Evolutionary conservation across 2,797 vertebrate genomes (phyloP).

Genomic region (Tragopan temminckii): DNA sequence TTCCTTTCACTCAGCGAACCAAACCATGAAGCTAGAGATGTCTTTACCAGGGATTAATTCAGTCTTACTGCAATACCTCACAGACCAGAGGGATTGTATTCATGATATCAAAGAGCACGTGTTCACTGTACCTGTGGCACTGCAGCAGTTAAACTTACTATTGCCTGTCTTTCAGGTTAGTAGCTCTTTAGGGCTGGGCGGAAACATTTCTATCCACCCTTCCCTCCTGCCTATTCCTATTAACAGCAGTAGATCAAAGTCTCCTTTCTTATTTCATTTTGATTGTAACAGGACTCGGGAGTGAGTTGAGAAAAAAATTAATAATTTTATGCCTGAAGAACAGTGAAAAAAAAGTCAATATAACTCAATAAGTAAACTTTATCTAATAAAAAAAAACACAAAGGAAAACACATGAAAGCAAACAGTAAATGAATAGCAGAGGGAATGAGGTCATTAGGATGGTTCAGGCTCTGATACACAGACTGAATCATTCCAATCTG

Average conservation of each 20-base stretch:
- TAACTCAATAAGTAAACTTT: neutral
- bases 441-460: conserved; percentile 14
- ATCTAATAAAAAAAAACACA: neutral
- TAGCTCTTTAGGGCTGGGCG: neutral
- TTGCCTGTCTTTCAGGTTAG: neutral
- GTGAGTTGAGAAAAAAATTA: neutral
- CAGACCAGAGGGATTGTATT: neutral
- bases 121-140: neutral
- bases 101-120: neutral
- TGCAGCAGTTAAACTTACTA: neutral
- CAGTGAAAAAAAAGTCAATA: conserved; percentile 33
- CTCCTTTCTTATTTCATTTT: neutral
- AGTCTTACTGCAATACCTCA: neutral
- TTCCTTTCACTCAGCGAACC: neutral
- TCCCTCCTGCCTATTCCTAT: neutral
- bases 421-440: neutral
- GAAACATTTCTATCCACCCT: neutral
- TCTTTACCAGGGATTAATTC: neutral
- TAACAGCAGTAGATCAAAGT: conserved; percentile 31
- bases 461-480: neutral
- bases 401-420: conserved; percentile 27
- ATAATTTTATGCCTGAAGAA: conserved; percentile 9
- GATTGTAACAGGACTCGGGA: neutral
- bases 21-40: neutral
- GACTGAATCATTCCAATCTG: neutral